Base-by-base conservation (phyloP, 2,888 invertebrate genomes). In the Nudaria mundana region DNA sequence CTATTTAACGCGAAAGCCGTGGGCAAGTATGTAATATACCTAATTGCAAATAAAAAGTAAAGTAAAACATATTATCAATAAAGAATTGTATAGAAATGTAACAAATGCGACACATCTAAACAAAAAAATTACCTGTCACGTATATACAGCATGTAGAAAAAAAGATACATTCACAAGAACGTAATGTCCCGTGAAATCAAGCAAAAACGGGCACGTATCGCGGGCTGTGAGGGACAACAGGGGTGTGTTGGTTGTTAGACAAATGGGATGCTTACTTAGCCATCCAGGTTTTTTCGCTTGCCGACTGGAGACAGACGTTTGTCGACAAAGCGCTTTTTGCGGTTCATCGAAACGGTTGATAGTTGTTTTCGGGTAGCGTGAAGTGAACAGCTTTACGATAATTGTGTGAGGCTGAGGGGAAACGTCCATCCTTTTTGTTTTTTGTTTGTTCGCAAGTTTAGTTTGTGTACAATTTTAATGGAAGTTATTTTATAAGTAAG, bases 221-320 rank as follows among this genome's bases (percentile, higher is more conserved):
- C 22, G 13, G 7, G 29, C 11, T n/a, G 33, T 29, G 24, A 26
- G 28, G 16, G 20, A 15, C 25, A 20, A 29, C 28, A 31, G 35
- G 33, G 36, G 51, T 40, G 48, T 54, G 56, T 59, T 56, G 51
- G 45, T 58, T 49, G 59, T 52, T 55, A 59, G 63, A 67, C 62
- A 62, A 66, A 66, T 60, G 56, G 53, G 37, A 36, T 50, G 60
- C 62, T 63, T 56, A 63, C 66, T 63, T 62, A 55, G 49, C 51
- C 43, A 52, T 45, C 56, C 46, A 48, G 43, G 52, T 62, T 62
- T 56, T 55, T 55, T 51, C 48, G 45, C 50, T 45, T 33, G 44
- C 32, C 40, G 43, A 40, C 40, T 40, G 24, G 24, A 26, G 35
- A 16, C 44, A 36, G 32, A 23, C 29, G 37, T 25, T 36, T 37